Evolutionary conservation across 2,888 invertebrate species (phyloP), one percentile per base, ranked within the genome.

Genomic region (Pandemis cinnamomeana): DNA sequence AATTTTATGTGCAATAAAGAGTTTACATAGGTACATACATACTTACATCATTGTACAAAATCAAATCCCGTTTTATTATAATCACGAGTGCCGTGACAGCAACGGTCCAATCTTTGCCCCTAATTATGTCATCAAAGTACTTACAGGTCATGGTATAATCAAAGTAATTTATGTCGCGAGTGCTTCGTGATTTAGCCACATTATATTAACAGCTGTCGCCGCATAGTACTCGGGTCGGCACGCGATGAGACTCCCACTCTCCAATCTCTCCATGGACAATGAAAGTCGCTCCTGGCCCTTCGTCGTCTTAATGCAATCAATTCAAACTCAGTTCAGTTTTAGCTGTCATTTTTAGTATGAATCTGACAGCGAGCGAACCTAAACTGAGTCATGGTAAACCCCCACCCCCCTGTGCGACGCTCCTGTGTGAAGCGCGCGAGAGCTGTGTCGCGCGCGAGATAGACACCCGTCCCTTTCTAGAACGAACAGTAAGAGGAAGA

Each of bases 221-320:
- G 46, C 36, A 62, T 51, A 61, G 51, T 36, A 27, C 41, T 27
- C 75, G 77, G 77, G 78, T 62, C n/a, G 71, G 76, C 81, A 81
- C 80, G 82, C 81, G 69, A 82, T 69, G 74, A 36, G 27, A 36
- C 27, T 36, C 4, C 27, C 27, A 36, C 27, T 77, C 75, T 74
- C 48, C 66, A 71, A 5, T 46, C 63, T 75, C 71, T 75, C 68
- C 71, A 72, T 72, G 72, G 72, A 77, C 77, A 77, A 72, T 58
- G 76, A 76, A 77, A 67, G 73, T 73, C 51, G n/a, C 11, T 27
- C 58, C 68, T 48, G 58, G 20, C 20, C 20, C 20, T 20, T 20
- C 1, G 20, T 20, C 20, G 20, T 20, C 20, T 20, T 20, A 20
- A 20, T 20, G 20, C 20, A 1, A 20, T 20, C 20, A 20, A 20